Evolutionary conservation across 2,888 invertebrate genomes (phyloP).

Genomic region (Lottia scabra): DNA sequence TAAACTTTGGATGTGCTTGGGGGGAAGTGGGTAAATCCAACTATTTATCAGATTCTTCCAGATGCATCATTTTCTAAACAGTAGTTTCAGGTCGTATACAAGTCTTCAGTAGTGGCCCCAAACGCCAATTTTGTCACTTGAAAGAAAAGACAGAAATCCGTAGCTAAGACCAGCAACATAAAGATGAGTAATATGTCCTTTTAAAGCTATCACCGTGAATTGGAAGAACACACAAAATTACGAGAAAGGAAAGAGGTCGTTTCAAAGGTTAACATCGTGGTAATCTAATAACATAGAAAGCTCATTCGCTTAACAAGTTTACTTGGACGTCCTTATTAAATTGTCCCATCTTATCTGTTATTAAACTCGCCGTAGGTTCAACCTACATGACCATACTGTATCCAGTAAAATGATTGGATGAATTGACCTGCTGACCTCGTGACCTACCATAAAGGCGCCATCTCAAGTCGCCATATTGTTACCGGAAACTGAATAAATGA

Average conservation of each 20-base stretch:
- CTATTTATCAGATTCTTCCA: too few relatives aligned
- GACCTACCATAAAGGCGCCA: not conserved
- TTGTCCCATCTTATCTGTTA: not conserved
- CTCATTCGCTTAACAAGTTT: constrained; percentile 5
- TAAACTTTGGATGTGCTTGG: too few relatives aligned
- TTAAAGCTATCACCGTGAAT: too few relatives aligned
- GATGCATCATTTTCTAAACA: too few relatives aligned
- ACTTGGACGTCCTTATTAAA: not conserved
- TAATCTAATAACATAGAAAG: not conserved
- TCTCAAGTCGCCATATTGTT: not conserved
- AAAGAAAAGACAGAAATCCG: too few relatives aligned
- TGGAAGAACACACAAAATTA: too few relatives aligned
- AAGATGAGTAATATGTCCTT: too few relatives aligned
- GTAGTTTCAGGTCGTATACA: too few relatives aligned
- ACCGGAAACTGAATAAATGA: not conserved
- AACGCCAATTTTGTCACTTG: too few relatives aligned
- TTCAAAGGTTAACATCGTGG: not conserved
- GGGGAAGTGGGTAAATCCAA: too few relatives aligned
- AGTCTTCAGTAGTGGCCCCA: too few relatives aligned
- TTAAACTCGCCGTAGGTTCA: not conserved
- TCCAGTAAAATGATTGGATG: not conserved
- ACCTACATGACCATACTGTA: not conserved
- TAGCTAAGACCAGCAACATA: too few relatives aligned
- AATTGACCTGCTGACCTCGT: not conserved
- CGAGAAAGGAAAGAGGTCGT: not conserved